These are phyloP conservation scores for Grallaria varia DNA, from an alignment of 2,113 vertebrate species.

Conservation along the genomic window DNA sequence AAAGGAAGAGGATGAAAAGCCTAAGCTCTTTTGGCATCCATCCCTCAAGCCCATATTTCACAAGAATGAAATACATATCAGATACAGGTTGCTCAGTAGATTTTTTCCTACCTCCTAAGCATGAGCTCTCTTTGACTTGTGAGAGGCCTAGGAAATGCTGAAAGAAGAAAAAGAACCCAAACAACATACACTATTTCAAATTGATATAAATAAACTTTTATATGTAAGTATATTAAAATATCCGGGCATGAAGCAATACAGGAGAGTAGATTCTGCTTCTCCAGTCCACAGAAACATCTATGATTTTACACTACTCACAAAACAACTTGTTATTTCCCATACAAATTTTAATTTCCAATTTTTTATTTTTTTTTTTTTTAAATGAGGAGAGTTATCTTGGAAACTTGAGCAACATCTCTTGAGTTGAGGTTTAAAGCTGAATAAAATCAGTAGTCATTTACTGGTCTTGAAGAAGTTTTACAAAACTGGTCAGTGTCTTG, in stretches of 20 bases:
- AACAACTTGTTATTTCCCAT: not conserved
- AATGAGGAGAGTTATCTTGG: not conserved
- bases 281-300: not conserved
- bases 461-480: not conserved
- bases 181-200: not conserved
- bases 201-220: not conserved
- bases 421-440: not conserved
- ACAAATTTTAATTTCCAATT: not conserved
- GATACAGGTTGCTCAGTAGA: not conserved
- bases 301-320: not conserved
- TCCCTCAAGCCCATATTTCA: not conserved
- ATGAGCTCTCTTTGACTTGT: not conserved
- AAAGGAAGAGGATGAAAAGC: fast-evolving
- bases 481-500: not conserved
- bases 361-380: not conserved
- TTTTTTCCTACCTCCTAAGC: not conserved
- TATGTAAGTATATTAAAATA: not conserved
- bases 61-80: not conserved
- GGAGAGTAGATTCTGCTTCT: not conserved
- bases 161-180: not conserved
- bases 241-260: not conserved
- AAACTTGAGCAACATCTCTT: not conserved
- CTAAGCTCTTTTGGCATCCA: not conserved
- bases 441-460: not conserved
- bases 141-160: not conserved